phyloP scores from a whole-genome alignment of 1,140 invertebrate genomes.

The Diabrotica undecimpunctata region DNA sequence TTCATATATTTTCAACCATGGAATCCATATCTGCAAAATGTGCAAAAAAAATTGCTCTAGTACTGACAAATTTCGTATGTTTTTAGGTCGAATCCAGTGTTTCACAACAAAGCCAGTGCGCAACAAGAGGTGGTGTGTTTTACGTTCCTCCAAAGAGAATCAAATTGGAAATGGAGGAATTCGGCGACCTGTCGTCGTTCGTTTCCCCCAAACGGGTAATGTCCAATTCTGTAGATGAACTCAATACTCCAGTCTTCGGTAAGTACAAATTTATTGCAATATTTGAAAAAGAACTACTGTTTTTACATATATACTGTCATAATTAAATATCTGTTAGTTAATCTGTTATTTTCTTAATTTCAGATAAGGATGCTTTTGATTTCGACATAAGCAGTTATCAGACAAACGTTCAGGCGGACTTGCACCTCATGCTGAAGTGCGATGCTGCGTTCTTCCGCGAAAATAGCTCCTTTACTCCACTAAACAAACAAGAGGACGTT shows the following conservation, averaged over 20 bases:
- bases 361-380: conserved; percentile 28
- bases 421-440: conserved; percentile 9
- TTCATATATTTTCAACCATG: too few relatives aligned
- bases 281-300: too few relatives aligned
- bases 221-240: conserved; percentile 36
- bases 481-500: conserved; percentile 5
- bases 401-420: conserved; percentile 10
- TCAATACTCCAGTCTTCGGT: conserved; percentile 35
- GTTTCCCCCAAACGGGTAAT: conserved; percentile 20
- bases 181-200: conserved; percentile 33
- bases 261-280: not conserved
- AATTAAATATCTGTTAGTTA: too few relatives aligned
- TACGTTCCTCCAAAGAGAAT: conserved; percentile 17
- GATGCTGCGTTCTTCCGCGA: conserved; percentile 6
- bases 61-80: not conserved
- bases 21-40: too few relatives aligned
- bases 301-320: not conserved
- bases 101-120: conserved; percentile 9
- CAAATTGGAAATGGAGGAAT: conserved; percentile 40
- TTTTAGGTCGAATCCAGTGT: conserved; percentile 21
- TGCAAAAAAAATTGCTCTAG: too few relatives aligned
- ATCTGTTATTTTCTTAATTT: conserved; percentile 19
- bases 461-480: not conserved
- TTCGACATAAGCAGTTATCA: conserved; percentile 14
- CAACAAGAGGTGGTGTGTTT: conserved; percentile 10